These are phyloP conservation scores for Tachystola acroxantha DNA, from an alignment of 2,888 invertebrate species.

Conservation along the genomic window DNA sequence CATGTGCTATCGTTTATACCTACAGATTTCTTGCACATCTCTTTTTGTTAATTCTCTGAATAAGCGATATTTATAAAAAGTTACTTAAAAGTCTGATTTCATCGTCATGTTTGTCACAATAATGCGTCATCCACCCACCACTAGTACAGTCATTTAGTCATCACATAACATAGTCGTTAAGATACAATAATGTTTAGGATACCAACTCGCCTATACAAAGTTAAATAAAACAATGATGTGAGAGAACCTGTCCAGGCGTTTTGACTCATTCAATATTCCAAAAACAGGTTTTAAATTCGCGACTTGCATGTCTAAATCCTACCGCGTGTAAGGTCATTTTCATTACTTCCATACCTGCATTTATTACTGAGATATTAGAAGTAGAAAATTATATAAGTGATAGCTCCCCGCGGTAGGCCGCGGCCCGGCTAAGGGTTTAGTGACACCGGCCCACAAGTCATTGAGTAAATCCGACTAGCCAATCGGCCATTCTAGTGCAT, in stretches of 20 bases:
- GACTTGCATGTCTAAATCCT: slow-evolving; percentile 33
- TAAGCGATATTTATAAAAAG: not conserved
- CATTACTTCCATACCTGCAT: no score
- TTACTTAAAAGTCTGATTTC: not conserved
- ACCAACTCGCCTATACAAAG: not conserved
- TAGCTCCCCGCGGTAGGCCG: no score
- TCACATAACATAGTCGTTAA: no score
- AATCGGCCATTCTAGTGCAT: slow-evolving; percentile 28
- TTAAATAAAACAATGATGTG: slow-evolving; percentile 7
- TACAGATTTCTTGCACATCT: no score
- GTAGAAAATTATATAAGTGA: no score
- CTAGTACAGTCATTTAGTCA: slow-evolving; percentile 1
- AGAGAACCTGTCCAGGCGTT: slow-evolving; percentile 33
- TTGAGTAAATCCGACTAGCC: slow-evolving; percentile 5
- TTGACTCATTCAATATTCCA: slow-evolving; percentile 20
- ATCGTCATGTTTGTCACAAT: not conserved
- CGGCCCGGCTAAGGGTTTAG: no score
- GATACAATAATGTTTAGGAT: no score
- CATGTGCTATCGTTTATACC: no score
- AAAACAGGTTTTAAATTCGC: slow-evolving; percentile 50
- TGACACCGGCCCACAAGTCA: slow-evolving; percentile 14
- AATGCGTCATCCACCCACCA: not conserved
- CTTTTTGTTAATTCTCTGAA: slow-evolving; percentile 5
- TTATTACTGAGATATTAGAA: no score
- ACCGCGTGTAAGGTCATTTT: slow-evolving; percentile 29